Base-by-base conservation (phyloP, 2,888 invertebrate genomes). In the Cepaea hortensis region DNA sequence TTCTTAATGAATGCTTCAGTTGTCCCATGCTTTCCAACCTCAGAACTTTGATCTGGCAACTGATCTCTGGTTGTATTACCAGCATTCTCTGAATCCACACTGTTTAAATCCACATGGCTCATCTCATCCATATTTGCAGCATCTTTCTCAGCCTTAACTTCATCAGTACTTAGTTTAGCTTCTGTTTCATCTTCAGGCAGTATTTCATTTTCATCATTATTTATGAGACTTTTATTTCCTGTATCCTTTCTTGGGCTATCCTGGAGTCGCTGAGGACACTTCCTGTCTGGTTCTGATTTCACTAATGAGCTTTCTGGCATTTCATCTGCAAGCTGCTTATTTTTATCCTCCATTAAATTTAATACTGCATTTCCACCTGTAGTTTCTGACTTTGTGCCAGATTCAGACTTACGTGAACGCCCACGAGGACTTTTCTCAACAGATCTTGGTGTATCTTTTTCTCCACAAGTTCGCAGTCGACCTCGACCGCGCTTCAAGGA, bases 401-500 rank as follows among this genome's bases (percentile, higher is more conserved):
- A 23, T 13, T 75, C 75, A 70, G 73, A 20, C 6, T 72, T 68
- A 6, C 65, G 68, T 18, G 76, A 76, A 11, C 85, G 15, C 7
- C 85, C 85, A 15, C 81, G n/a, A 20, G 73, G 73, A 48, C 81
- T 48, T 73, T 73, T 85, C 68, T 65, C 77, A 46, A 20, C 62
- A 13, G 50, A 5, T 55, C 23, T 80, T 9, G 79, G 73, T 46
- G 61, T 75, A 50, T 76, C 80, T 15, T 80, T 80, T 48, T 46
- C 80, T 18, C 80, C 73, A 18, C 62, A 85, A 62, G 80, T 85
- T 61, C 81, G 76, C 23, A 77, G 82, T 23, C 86, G 62, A 15
- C 86, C 86, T 55, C 83, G 46, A 1, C 82, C 83, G 11, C 86
- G 86, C 15, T 82, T 82, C 20, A 62, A 5, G 13, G 35, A 20